Evolutionary conservation across 2,797 vertebrate species (phyloP), one percentile per base, ranked within the genome.

Genomic region (Sebastes melanostomus): DNA sequence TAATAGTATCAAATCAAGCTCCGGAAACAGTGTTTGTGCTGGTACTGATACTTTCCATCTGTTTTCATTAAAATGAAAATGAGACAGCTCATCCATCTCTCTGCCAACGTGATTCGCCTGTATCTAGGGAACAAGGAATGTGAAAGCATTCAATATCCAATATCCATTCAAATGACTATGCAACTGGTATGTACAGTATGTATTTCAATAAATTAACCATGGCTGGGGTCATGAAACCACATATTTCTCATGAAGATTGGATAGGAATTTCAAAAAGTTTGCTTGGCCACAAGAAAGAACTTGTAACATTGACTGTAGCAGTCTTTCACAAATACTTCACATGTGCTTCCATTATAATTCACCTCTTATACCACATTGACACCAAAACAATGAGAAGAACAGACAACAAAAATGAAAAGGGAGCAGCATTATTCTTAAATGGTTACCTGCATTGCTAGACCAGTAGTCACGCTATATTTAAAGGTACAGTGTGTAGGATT

Each of bases 61-160:
- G 84, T 90, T 92, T 91, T 86, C 90, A 93, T 91, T 91, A 86
- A 87, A 92, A 92, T 90, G 81, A 87, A 89, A 89, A 86, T 89
- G 86, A 89, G 90, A 88, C 84, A 71, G 82, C 86, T 86, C 90
- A 88, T 90, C 80, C 79, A 72, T 89, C 83, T 87, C 77, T 87
- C 86, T 88, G 87, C 76, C 73, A 84, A 74, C 81, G 69, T 70
- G 74, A 87, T 77, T 67, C 36, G 63, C 70, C 50, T 59, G 58
- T 66, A 46, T 84, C 77, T 7, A 18, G 82, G 75, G 82, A 82
- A 65, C 66, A 66, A 59, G 52, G 56, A 46, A 58, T 52, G 72
- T 77, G 55, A 87, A 86, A 29, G 27, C 72, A 34, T 72, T 79
- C 50, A 34, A 58, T 72, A 77, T 87, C 79, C 68, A 89, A 87